Evolutionary conservation across 2,888 invertebrate species (phyloP), one percentile per base, ranked within the genome.

Genomic region (Ecliptopera silaceata): DNA sequence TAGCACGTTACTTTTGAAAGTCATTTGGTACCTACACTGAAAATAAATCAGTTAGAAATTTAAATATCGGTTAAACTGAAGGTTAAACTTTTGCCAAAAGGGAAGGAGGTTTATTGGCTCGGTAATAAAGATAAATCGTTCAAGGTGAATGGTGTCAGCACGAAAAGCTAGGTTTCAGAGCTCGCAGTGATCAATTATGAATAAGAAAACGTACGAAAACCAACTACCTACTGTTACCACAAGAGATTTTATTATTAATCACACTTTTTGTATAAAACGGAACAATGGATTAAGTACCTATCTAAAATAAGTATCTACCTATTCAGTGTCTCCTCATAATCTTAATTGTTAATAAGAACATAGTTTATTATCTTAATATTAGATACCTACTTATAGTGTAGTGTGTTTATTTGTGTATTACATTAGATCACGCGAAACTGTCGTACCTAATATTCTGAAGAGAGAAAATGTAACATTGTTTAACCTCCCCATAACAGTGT

Each of bases 111-210:
- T 57, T 51, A 34, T 31, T 47, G 50, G 39, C 38, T 48, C 39
- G 46, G 36, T 58, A 58, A 58, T 58, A 49, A 51, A 56, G 56
- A 61, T 56, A 56, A 59, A 63, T 56, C 26, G 54, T 45, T 56
- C 20, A 3, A 18, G 45, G 31, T 39, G 36, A 54, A 52, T 18
- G 22, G 51, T 49, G 54, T 54, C 54, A 36, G 46, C 49, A 42
- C 32, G n/a, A 56, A 47, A 36, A 31, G 42, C 18, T 47, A 56
- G 46, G 34, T 34, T 58, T 59, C 45, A 48, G 32, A 17, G 43
- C 20, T 56, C 8, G 3, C 26, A 46, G 44, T 48, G 17, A 51
- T 46, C 18, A 50, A 38, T 41, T 18, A 17, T 18, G 29, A 29
- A 39, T 49, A 8, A 42, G 26, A 38, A 48, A 48, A 38, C 11